These are phyloP conservation scores for Pholis gunnellus DNA, from an alignment of 2,113 vertebrate genomes.

Conservation along the genomic window DNA sequence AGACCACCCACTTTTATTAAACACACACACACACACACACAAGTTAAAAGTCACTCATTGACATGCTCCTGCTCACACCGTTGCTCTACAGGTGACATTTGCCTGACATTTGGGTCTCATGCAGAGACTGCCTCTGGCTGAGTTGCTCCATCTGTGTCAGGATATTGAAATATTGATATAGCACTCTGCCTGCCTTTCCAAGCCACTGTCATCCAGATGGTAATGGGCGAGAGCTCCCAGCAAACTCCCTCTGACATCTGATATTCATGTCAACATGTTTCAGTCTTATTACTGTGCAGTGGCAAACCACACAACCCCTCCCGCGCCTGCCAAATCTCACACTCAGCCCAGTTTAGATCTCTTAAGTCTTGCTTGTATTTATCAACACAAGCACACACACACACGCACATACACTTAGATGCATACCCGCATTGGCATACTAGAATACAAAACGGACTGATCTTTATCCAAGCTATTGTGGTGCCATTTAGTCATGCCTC, in stretches of 20 bases:
- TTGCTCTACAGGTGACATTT: constrained; percentile 67
- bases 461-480: constrained; percentile 45
- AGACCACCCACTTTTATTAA: constrained; percentile 84
- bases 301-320: constrained; percentile 59
- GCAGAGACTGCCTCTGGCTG: constrained; percentile 47
- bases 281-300: constrained; percentile 59
- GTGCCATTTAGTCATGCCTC: constrained; percentile 46
- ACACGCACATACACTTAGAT: constrained; percentile 14
- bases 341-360: constrained; percentile 54
- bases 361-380: constrained; percentile 31
- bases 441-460: constrained; percentile 31
- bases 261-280: constrained; percentile 73
- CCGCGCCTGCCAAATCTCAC: constrained; percentile 68
- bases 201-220: constrained; percentile 60
- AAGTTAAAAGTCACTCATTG: constrained; percentile 62
- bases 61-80: constrained; percentile 43
- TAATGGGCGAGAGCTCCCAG: constrained; percentile 43
- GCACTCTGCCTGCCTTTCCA: constrained; percentile 27
- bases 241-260: constrained; percentile 63
- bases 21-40: constrained; percentile 66
- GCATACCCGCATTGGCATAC: constrained; percentile 6
- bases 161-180: constrained; percentile 54
- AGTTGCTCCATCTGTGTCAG: constrained; percentile 36
- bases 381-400: constrained; percentile 38
- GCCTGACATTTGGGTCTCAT: constrained; percentile 52